Evolutionary conservation across 2,113 vertebrate species (phyloP), one percentile per base, ranked within the genome.

Genomic region (Macrotus californicus): DNA sequence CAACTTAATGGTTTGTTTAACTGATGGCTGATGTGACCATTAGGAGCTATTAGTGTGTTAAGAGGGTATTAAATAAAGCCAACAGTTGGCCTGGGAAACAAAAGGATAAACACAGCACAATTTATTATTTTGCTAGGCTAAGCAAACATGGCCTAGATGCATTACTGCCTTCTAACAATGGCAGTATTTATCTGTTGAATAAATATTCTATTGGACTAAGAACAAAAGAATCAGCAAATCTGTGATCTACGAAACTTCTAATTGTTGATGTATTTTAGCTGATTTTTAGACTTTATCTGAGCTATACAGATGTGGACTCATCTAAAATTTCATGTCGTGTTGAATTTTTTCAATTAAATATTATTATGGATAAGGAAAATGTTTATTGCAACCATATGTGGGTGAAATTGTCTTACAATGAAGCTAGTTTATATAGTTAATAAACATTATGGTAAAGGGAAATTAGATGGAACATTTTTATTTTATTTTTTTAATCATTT

Each of bases 1-100:
- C 96, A 97, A 96, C 95, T 85, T 97, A 97, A 97, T 97, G 97
- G 90, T 97, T 97, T 97, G 95, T 96, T 97, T 97, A 97, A 97
- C 94, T 97, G 95, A 97, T 97, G 96, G 97, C 95, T 90, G 89
- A 97, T 96, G 95, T 96, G 96, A 97, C 96, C 96, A 97, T 97
- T 97, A 97, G 86, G 85, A 87, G 86, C 97, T 96, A 97, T 97
- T 97, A 97, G 96, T 91, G 94, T 97, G 97, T 97, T 97, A 97
- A 97, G 93, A 97, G 96, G 85, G 95, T 96, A 96, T 96, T 97
- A 97, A 97, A 97, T 97, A 97, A 97, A 96, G 93, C 91, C 96
- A 97, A 95, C 94, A 96, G 91, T 97, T 97, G 96, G 96, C 97
- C 91, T 97, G 94, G 83, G 94, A 97, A 96, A 97, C 67, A 91